Percentiles rank a stretch among this genome's conserved stretches.
phyloP scores from a whole-genome alignment of 2,888 invertebrate genomes.

The Thereva nobilitata region DNA sequence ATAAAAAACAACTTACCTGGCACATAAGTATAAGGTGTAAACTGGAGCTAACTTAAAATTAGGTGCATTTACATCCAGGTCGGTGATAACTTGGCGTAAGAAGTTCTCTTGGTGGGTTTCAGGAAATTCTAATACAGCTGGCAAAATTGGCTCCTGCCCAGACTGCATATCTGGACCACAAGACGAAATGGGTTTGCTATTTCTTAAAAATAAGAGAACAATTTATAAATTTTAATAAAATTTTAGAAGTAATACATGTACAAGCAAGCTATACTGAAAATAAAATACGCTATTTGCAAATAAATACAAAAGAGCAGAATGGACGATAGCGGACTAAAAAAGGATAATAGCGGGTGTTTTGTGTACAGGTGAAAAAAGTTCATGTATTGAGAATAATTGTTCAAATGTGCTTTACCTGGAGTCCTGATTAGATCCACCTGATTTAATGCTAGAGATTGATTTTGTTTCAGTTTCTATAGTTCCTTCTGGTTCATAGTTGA shows the following conservation, averaged over 20 bases:
- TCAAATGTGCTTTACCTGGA: slow-evolving; percentile 65
- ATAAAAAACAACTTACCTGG: slow-evolving; percentile 62
- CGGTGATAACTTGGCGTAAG: slow-evolving; percentile 82
- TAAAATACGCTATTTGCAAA: too few species aligned
- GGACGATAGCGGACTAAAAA: too few species aligned
- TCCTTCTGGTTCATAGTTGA: slow-evolving; percentile 81
- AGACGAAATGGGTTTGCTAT: slow-evolving; percentile 13
- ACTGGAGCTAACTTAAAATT: slow-evolving; percentile 96
- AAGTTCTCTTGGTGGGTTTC: slow-evolving; percentile 94
- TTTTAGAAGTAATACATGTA: background rate
- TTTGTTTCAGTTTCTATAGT: slow-evolving; percentile 92
- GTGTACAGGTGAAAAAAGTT: background rate
- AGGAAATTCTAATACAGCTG: slow-evolving; percentile 92
- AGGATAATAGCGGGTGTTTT: too few species aligned
- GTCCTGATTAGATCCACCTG: slow-evolving; percentile 78
- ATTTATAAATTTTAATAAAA: background rate
- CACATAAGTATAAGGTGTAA: slow-evolving; percentile 93
- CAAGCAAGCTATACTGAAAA: background rate
- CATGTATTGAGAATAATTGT: slow-evolving; percentile 1
- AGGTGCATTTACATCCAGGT: slow-evolving; percentile 84
- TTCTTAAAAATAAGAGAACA: slow-evolving; percentile 11
- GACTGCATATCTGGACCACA: slow-evolving; percentile 55
- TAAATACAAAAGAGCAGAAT: too few species aligned
- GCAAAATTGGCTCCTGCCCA: slow-evolving; percentile 87
- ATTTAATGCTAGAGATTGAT: slow-evolving; percentile 80